Conservation (phyloP, 53 echinoderm and acorn worm species). For the Stichopus horrens region DNA sequence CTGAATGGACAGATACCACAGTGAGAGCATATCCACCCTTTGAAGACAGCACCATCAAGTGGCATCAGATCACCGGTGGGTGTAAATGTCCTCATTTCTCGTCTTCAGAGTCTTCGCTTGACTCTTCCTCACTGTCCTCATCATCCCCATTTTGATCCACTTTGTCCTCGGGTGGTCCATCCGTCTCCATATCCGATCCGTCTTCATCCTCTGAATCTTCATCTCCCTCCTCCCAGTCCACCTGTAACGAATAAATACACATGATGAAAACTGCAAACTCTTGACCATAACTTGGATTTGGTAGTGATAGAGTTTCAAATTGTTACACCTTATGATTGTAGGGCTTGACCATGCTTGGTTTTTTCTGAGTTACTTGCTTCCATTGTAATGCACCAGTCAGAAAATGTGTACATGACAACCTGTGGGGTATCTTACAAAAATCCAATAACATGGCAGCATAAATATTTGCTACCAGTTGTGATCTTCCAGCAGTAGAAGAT, state of each 20-base stretch:
- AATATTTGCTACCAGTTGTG: too few relatives aligned
- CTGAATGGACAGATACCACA: too few relatives aligned
- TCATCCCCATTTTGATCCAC: conserved; percentile 57
- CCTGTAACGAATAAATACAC: conserved; percentile 38
- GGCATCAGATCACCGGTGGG: too few relatives aligned
- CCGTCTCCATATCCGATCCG: conserved; percentile 50
- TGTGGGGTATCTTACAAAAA: too few relatives aligned
- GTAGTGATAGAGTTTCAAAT: neutral
- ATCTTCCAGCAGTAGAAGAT: too few relatives aligned
- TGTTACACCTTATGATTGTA: neutral
- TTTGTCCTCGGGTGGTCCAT: conserved; percentile 46
- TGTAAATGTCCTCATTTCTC: conserved; percentile 8
- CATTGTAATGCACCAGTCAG: too few relatives aligned
- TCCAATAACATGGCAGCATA: too few relatives aligned
- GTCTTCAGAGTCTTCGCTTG: conserved; percentile 35
- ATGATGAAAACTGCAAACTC: conserved; percentile 67
- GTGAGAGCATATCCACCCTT: too few relatives aligned
- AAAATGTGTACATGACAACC: too few relatives aligned
- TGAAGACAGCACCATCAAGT: too few relatives aligned
- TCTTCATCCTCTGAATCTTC: conserved; percentile 35
- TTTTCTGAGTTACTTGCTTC: too few relatives aligned
- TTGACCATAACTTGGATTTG: conserved; percentile 69
- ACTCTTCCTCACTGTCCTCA: conserved; percentile 62
- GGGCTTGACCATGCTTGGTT: neutral
- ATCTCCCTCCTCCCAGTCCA: conserved; percentile 51